These are phyloP conservation scores for Pteronura brasiliensis DNA, from an alignment of 2,113 vertebrate species.

Conservation along the genomic window DNA sequence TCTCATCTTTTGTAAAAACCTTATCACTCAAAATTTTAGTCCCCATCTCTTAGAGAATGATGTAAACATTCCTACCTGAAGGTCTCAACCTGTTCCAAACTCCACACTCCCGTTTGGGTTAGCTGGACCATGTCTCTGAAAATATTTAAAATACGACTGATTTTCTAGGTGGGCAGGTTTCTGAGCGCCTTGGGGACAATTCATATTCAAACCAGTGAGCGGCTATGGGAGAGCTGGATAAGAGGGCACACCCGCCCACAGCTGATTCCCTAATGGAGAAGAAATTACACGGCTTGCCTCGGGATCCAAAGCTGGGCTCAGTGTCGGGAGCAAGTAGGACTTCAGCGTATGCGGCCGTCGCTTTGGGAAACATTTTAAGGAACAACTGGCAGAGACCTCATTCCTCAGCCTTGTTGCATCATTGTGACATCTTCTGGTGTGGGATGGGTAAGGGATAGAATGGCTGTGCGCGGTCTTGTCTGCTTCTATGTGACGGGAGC, in stretches of 20 bases:
- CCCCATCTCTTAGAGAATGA: not conserved
- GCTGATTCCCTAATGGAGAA: not conserved
- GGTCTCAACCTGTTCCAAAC: not conserved
- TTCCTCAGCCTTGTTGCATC: rapidly evolving
- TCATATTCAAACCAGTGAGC: not conserved
- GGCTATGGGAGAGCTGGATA: not conserved
- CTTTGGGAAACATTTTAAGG: no score
- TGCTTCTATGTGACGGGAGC: not conserved
- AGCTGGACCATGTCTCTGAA: not conserved
- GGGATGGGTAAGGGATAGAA: rapidly evolving
- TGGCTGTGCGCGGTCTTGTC: no score
- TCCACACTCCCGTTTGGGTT: not conserved
- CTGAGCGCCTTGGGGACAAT: not conserved
- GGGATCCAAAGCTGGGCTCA: not conserved
- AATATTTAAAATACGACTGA: not conserved
- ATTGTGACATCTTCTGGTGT: rapidly evolving
- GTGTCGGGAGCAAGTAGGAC: not conserved
- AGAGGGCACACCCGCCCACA: not conserved
- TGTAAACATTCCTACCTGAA: not conserved
- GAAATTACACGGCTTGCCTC: not conserved
- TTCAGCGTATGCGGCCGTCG: rapidly evolving
- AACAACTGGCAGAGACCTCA: not conserved
- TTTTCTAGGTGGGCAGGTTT: not conserved
- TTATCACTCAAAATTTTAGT: not conserved
- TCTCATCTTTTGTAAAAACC: not conserved